Evolutionary conservation across 2,113 vertebrate species (phyloP).

Genomic region (Microcebus lehilahytsara): DNA sequence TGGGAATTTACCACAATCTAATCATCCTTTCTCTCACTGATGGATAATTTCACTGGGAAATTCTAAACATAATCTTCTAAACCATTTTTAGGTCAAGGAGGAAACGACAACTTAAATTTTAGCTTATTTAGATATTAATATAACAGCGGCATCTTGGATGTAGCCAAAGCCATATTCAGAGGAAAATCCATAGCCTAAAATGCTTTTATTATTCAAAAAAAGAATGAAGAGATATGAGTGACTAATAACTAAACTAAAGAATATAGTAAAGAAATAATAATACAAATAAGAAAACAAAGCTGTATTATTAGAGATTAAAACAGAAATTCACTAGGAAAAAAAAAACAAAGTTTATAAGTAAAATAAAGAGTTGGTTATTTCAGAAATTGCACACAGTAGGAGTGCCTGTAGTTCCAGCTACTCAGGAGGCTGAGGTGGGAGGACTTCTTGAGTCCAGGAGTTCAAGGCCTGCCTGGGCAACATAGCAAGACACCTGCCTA

Average conservation of each 20-base stretch:
- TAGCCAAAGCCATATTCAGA: slow-evolving; percentile 39
- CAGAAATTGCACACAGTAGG: not conserved
- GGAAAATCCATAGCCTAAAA: not conserved
- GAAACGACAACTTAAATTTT: not conserved
- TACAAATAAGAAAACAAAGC: not conserved
- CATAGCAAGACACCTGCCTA: not conserved
- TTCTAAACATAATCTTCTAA: not conserved
- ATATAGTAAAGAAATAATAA: not conserved
- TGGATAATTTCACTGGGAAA: not conserved
- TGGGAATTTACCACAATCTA: not conserved
- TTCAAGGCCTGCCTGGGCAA: too few relatives aligned
- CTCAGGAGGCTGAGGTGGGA: not conserved
- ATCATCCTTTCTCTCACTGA: not conserved
- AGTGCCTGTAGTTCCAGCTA: not conserved
- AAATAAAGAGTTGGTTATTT: not conserved
- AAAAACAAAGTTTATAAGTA: not conserved
- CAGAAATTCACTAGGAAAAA: not conserved
- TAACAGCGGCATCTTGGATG: not conserved
- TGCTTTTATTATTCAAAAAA: not conserved
- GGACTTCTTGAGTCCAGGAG: too few relatives aligned
- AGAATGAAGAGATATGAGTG: not conserved
- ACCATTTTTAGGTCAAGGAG: not conserved
- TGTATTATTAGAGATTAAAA: not conserved
- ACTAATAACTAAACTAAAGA: not conserved
- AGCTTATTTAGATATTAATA: not conserved